phyloP scores from a whole-genome alignment of 1,140 invertebrate genomes.

The Lordiphosa clarofinis region DNA sequence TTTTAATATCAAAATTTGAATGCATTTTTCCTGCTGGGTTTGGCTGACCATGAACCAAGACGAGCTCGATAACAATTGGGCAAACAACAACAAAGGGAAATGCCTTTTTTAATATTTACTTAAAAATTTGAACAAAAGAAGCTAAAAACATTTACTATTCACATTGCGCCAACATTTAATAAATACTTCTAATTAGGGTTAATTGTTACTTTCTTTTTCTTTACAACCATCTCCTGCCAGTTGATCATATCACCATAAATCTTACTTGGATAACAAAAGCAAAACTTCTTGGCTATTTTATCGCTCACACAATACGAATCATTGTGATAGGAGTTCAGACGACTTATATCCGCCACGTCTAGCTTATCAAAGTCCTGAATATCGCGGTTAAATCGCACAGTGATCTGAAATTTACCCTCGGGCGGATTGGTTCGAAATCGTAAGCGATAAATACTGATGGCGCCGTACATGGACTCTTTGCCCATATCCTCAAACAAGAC shows the following conservation, averaged over 20 bases:
- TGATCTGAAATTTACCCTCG: conserved; percentile 81
- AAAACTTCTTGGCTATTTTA: conserved; percentile 81
- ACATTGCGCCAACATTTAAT: neutral
- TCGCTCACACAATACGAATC: conserved; percentile 80
- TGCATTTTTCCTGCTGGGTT: too few species aligned
- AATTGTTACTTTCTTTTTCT: neutral
- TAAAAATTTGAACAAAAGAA: too few species aligned
- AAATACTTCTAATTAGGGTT: neutral
- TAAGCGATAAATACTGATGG: conserved; percentile 22
- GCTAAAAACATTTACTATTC: too few species aligned
- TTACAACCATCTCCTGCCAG: conserved; percentile 9
- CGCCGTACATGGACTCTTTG: conserved; percentile 16
- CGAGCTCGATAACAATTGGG: too few species aligned
- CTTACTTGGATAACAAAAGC: conserved; percentile 29
- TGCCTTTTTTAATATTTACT: too few species aligned
- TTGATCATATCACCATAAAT: neutral
- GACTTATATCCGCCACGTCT: conserved; percentile 80
- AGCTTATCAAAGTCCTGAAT: conserved; percentile 18
- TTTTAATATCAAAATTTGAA: too few species aligned
- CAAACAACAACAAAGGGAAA: too few species aligned
- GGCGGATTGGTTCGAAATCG: conserved; percentile 43
- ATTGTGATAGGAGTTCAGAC: conserved; percentile 82
- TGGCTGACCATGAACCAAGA: too few species aligned
- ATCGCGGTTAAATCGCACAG: conserved; percentile 71
- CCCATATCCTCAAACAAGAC: conserved; percentile 21